These are phyloP conservation scores for Phrynosoma platyrhinos DNA, from an alignment of 2,113 vertebrate species.

Conservation along the genomic window DNA sequence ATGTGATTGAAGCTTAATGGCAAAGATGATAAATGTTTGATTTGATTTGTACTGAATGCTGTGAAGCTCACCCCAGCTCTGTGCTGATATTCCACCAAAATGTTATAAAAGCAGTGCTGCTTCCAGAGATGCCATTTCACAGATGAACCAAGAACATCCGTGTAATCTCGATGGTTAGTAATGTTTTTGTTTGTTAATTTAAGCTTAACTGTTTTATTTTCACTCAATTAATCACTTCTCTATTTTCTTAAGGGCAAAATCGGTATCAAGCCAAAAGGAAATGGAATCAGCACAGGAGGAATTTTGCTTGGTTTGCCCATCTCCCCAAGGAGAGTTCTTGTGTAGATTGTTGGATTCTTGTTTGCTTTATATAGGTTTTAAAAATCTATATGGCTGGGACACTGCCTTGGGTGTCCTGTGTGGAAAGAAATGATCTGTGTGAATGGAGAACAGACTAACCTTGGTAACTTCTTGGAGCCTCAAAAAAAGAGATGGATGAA, in stretches of 20 bases:
- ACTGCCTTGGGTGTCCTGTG: too few species aligned
- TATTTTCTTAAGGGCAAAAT: slow-evolving; percentile 70
- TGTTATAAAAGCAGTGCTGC: too few species aligned
- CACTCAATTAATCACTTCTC: slow-evolving; percentile 62
- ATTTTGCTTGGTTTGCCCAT: background rate
- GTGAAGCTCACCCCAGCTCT: background rate
- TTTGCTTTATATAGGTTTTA: background rate
- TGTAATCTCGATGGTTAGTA: slow-evolving; percentile 60
- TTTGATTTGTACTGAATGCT: background rate
- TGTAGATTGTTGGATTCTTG: too few species aligned
- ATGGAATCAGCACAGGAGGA: slow-evolving; percentile 24
- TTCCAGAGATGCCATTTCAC: background rate
- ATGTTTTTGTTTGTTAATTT: slow-evolving; percentile 28
- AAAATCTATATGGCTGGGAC: background rate
- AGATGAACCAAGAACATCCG: slow-evolving; percentile 45
- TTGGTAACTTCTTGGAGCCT: background rate
- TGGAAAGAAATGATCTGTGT: background rate
- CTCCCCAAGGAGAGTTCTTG: background rate
- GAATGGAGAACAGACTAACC: background rate
- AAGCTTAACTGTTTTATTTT: background rate
- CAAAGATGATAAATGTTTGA: background rate
- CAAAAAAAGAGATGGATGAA: background rate
- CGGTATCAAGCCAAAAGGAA: slow-evolving; percentile 57
- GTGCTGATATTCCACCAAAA: background rate
- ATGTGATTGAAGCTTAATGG: background rate